Evolutionary conservation across 1,140 invertebrate genomes (phyloP), one percentile per base, ranked within the genome.

Genomic region (Brachionus sp.): DNA sequence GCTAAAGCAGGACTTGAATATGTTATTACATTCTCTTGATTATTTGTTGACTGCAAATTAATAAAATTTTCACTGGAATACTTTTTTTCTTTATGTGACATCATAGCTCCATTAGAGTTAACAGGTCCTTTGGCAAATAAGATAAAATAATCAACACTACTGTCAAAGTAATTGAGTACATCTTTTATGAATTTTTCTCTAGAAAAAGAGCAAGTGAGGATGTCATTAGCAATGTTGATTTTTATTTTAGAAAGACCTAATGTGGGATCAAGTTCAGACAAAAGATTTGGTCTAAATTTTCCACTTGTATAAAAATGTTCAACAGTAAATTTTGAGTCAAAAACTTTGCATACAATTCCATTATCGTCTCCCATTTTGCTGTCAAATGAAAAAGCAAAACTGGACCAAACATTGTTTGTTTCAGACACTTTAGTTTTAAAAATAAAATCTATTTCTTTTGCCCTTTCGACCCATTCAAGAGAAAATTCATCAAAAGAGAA

Each of bases 331-430:
- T 44, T 37, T 7, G 16, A 19, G 10, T 6, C 19, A 46, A 23
- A 44, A 1, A 44, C 16, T 75, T 75, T 75, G 42, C 70, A 75
- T 33, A 75, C 39, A 39, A 44, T 10, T 6, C 16, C 70, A 44
- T 75, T 46, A 75, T 75, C 37, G 44, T 80, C 33, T 25, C 50
- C 77, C 77, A 80, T 80, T n/a, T 29, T 16, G 16, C 12, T 5
- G 13, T 80, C 77, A 12, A 13, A 42, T 19, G 77, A 80, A 0
- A 80, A 57, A 23, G 77, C 77, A 42, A 80, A 80, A 80, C 33
- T 42, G 6, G 77, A 12, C 77, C 77, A 80, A 2, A 57, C 9
- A 7, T 80, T 57, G 12, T 25, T 25, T 7, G 33, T 16, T 0
- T 33, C 16, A 10, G 35, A 9, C 4, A 80, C 77, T 12, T 23